Percentiles rank a stretch among this genome's conserved stretches.
Evolutionary conservation across 2,888 invertebrate genomes (phyloP).

Genomic region (Stegana nigrithorax): DNA sequence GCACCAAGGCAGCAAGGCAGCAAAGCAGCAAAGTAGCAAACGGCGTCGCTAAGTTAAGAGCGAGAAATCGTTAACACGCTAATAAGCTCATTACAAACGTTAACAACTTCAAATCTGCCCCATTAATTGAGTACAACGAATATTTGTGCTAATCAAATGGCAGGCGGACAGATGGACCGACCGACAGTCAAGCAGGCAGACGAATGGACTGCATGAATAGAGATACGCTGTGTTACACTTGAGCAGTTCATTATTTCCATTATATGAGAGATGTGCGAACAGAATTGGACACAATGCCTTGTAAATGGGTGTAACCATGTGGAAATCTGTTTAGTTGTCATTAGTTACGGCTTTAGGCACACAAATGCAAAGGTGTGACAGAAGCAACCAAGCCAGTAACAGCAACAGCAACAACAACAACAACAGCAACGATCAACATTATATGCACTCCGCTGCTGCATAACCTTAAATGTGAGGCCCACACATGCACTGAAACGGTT

Average conservation of each 20-base stretch:
- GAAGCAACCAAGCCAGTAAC: not conserved
- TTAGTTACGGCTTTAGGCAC: conserved; percentile 45
- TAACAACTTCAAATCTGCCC: not conserved
- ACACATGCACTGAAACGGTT: no score
- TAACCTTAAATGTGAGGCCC: no score
- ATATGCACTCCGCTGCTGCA: no score
- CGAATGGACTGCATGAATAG: not conserved
- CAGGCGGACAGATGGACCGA: not conserved
- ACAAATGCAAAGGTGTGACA: conserved; percentile 34
- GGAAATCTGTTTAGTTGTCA: conserved; percentile 42
- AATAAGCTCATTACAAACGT: conserved; percentile 46
- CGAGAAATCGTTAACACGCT: conserved; percentile 36
- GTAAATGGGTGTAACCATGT: conserved; percentile 33
- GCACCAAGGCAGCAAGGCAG: no score
- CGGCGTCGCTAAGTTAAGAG: conserved; percentile 9
- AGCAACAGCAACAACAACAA: no score
- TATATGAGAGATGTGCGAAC: not conserved
- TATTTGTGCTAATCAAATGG: not conserved
- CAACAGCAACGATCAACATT: no score
- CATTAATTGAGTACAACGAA: not conserved
- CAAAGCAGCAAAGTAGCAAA: no score
- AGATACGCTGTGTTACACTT: conserved; percentile 13
- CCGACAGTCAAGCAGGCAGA: no score
- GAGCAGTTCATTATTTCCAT: conserved; percentile 2
- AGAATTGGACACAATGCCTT: no score